Evolutionary conservation across 2,888 invertebrate species (phyloP).

Genomic region (Serrognathus titanus): DNA sequence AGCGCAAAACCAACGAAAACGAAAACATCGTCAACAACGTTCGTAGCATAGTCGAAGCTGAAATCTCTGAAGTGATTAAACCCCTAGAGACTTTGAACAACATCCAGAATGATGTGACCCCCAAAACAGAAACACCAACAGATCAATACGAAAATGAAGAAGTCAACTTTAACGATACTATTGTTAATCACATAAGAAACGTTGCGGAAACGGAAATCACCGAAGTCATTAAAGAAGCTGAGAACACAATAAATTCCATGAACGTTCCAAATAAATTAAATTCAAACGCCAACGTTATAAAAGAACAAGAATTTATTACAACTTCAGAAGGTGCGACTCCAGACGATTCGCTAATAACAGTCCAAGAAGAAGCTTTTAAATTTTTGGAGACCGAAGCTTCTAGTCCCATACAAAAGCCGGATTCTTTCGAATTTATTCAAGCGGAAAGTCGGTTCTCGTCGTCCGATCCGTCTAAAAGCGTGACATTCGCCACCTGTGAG

Average conservation of each 20-base stretch:
- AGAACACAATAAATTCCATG: conserved; percentile 42
- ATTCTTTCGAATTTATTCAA: conserved; percentile 12
- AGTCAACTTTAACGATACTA: too few species aligned
- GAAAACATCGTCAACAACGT: conserved; percentile 16
- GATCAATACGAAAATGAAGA: too few species aligned
- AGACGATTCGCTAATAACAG: conserved; percentile 22
- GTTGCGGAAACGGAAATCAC: conserved; percentile 35
- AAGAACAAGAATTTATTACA: too few species aligned
- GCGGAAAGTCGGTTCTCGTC: conserved; percentile 3
- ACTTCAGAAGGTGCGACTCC: neutral
- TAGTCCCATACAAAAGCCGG: conserved; percentile 28
- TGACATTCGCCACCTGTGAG: conserved; percentile 19
- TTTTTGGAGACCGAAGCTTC: conserved; percentile 46
- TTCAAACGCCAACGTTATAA: conserved; percentile 5
- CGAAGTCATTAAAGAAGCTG: conserved; percentile 41
- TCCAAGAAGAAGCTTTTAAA: conserved; percentile 45
- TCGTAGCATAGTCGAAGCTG: conserved; percentile 11
- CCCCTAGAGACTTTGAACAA: conserved; percentile 10
- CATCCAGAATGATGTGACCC: too few species aligned
- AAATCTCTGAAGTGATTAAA: conserved; percentile 14
- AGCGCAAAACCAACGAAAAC: conserved; percentile 13
- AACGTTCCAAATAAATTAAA: conserved; percentile 23
- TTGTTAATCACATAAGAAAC: too few species aligned
- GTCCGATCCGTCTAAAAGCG: conserved; percentile 18
- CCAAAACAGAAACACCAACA: too few species aligned